Evolutionary conservation across 2,113 vertebrate genomes (phyloP).

Genomic region (Apodemus speciosus): DNA sequence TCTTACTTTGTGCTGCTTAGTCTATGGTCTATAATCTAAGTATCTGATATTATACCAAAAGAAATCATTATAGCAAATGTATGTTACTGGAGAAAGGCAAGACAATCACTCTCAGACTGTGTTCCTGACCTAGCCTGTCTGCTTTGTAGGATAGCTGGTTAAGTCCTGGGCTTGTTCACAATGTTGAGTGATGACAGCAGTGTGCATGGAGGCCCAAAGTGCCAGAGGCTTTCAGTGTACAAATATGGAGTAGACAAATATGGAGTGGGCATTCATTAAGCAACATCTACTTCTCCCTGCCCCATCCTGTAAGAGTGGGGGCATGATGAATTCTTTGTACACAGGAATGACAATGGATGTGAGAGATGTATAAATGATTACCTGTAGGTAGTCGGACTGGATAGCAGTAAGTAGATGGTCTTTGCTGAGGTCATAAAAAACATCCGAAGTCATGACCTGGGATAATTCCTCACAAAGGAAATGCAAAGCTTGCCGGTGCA

Average conservation of each 20-base stretch:
- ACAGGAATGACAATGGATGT: conserved; percentile 43
- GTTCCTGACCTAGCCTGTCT: background rate
- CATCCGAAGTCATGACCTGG: conserved; percentile 96
- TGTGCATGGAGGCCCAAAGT: background rate
- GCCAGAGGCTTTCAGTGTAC: background rate
- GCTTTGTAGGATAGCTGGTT: background rate
- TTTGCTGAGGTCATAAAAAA: conserved; percentile 97
- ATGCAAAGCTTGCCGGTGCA: conserved; percentile 96
- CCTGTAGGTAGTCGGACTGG: conserved; percentile 99
- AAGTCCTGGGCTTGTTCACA: background rate
- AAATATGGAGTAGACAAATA: background rate
- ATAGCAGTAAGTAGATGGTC: conserved; percentile 96
- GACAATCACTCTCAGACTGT: background rate
- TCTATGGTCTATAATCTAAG: conserved; percentile 10
- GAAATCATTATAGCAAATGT: background rate
- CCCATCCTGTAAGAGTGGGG: background rate
- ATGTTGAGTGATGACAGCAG: background rate
- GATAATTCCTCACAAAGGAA: conserved; percentile 99
- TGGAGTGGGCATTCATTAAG: background rate
- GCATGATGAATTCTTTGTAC: conserved; percentile 21
- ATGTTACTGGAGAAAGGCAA: conserved; percentile 7
- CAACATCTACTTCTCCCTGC: background rate
- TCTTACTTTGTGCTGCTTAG: conserved; percentile 45
- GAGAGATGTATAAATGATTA: conserved; percentile 78
- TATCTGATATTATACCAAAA: conserved; percentile 21